phyloP scores from a whole-genome alignment of 2,113 vertebrate genomes.

The Arvicanthis niloticus region DNA sequence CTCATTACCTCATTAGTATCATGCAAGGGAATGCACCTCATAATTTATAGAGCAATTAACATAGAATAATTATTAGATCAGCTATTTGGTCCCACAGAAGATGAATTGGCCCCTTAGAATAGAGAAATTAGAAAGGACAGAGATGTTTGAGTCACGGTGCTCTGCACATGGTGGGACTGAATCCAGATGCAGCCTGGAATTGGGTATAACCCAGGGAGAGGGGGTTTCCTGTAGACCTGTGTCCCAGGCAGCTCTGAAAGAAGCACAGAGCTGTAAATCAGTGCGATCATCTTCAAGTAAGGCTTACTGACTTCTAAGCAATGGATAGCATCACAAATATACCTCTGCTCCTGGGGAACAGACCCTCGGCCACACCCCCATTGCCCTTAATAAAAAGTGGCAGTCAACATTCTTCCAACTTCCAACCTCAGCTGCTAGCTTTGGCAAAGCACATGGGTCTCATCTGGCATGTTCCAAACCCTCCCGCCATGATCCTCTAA shows the following conservation, averaged over 20 bases:
- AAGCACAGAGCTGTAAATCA: background rate
- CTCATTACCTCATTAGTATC: constrained; percentile 11
- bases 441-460: background rate
- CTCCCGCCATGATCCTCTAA: background rate
- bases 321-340: too few relatives aligned
- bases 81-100: constrained; percentile 7
- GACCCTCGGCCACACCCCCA: background rate
- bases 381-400: background rate
- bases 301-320: background rate
- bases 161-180: background rate
- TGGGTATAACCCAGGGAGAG: background rate
- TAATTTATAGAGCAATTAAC: background rate
- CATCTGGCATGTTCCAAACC: background rate
- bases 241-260: background rate
- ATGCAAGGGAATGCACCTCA: background rate
- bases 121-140: constrained; percentile 7
- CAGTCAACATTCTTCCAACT: background rate
- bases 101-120: background rate
- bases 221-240: background rate
- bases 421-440: background rate
- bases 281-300: background rate
- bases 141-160: background rate
- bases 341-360: background rate
- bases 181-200: background rate
- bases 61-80: constrained; percentile 2